Base-by-base conservation (phyloP, 37 sponge, comb jelly and placozoan genomes). In the Beroe ovata region DNA sequence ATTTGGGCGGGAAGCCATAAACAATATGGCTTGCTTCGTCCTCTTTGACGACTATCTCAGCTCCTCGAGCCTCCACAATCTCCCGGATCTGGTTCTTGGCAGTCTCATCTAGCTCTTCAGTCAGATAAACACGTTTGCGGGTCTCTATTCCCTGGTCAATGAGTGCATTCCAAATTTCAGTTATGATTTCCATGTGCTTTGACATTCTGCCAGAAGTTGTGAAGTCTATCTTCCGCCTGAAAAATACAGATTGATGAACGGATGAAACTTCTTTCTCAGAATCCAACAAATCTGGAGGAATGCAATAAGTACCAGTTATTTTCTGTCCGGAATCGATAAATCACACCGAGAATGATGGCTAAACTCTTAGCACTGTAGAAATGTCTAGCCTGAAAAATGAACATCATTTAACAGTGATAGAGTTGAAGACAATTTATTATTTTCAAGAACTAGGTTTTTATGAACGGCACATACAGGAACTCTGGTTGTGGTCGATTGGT, bases 21-120 rank as follows among this genome's bases (percentile, higher is more conserved):
- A 77, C 84, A 20, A 77, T 77, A 42, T 77, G 84, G 41, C 84
- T 77, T 23, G 84, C 84, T 25, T 77, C 84, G 28, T 77, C 84
- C 54, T 77, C 84, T 20, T 42, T 77, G 28, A 54, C n/a, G 8
- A 77, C 84, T 8, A 77, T 38, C 47, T 77, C 54, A 4, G 54
- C 84, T 40, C 84, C 84, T 40, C 84, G 2, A 30, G 35, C 41
- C 84, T 42, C 54, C 26, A 77, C 33, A 3, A 77, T 77, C 1
- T 30, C 54, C 25, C 33, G 38, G 22, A 77, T 16, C 84, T 77
- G 26, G 25, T 77, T 26, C 54, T 36, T n/a, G 54, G 42, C n/a
- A 8, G 47, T 35, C 22, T 77, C 54, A 25, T 77, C 84, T 26
- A 77, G 47, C 47, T 77, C 84, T 4, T 77, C 84, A 11, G 42